Evolutionary conservation across 2,113 vertebrate genomes (phyloP).

Genomic region (Mormoops blainvillei): DNA sequence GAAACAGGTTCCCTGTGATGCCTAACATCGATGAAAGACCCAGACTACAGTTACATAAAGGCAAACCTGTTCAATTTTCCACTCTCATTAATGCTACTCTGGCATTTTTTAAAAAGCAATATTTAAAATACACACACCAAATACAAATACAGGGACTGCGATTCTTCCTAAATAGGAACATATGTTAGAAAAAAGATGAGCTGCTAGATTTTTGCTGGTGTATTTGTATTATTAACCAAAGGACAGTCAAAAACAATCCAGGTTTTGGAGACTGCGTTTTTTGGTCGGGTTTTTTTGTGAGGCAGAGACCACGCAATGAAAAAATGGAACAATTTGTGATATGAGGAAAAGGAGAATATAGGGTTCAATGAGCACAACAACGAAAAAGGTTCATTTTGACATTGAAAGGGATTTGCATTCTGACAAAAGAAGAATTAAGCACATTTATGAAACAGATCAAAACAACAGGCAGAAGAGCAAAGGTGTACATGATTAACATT

Average conservation of each 20-base stretch:
- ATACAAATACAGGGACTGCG: not conserved
- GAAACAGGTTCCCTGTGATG: constrained; percentile 9
- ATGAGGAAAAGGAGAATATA: not conserved
- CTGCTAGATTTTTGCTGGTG: not conserved
- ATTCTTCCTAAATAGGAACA: constrained; percentile 10
- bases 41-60: constrained; percentile 59
- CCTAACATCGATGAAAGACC: constrained; percentile 31
- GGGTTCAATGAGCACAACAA: not conserved
- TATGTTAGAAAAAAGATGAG: constrained; percentile 10
- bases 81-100: constrained; percentile 13
- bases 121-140: constrained; percentile 11
- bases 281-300: not conserved
- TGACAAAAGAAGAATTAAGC: not conserved
- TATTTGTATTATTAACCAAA: not conserved
- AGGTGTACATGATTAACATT: not conserved
- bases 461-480: not conserved
- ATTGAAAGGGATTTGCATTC: not conserved
- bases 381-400: not conserved
- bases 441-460: not conserved
- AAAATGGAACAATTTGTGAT: not conserved
- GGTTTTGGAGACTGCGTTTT: not conserved
- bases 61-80: constrained; percentile 38
- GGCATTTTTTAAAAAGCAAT: not conserved
- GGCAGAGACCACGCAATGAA: not conserved
- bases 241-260: not conserved